These are phyloP conservation scores for Lagorchestes hirsutus DNA, from an alignment of 2,797 vertebrate species.

Conservation along the genomic window DNA sequence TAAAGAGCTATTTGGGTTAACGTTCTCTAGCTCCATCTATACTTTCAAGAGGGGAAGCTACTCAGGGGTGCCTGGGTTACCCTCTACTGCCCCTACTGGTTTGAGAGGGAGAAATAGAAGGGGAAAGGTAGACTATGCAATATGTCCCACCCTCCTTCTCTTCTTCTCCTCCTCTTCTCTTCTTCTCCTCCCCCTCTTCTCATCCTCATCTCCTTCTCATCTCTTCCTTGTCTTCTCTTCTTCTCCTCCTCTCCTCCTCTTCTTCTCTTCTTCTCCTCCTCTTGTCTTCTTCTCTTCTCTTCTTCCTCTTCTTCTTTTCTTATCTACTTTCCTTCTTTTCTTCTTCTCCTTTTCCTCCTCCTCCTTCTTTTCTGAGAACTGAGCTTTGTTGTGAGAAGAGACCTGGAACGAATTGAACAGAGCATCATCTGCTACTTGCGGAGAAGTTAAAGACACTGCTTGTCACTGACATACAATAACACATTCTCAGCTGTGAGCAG, in stretches of 20 bases:
- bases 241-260: too few species aligned
- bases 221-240: too few species aligned
- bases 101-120: background rate
- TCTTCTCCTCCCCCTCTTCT: too few species aligned
- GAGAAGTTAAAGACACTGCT: background rate
- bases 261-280: too few species aligned
- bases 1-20: background rate
- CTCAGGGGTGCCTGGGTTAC: background rate
- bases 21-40: background rate
- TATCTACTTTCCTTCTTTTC: too few species aligned
- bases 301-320: too few species aligned
- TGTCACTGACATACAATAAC: background rate
- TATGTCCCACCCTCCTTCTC: background rate
- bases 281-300: too few species aligned
- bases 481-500: background rate
- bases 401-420: background rate
- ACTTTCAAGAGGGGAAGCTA: background rate
- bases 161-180: too few species aligned
- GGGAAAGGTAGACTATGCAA: background rate
- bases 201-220: too few species aligned
- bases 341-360: too few species aligned
- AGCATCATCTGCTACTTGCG: background rate
- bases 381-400: background rate
- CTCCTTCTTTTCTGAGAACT: background rate
- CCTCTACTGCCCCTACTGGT: background rate